Conservation (phyloP, 2,888 invertebrate species). For the Volucella inanis region DNA sequence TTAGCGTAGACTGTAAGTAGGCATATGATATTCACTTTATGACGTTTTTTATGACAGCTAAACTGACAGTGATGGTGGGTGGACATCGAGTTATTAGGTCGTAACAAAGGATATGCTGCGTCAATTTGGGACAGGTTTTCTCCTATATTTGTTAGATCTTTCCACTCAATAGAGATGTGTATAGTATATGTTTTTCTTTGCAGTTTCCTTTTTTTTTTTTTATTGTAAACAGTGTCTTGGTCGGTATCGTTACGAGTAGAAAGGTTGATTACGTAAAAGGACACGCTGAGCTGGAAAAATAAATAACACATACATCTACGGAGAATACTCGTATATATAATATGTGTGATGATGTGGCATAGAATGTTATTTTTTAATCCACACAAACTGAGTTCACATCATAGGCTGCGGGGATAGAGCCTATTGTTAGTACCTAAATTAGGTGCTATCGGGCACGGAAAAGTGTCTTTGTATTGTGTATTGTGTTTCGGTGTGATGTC, state of each 20-base stretch:
- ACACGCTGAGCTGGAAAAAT: slow-evolving; percentile 68
- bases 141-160: slow-evolving; percentile 53
- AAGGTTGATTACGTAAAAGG: slow-evolving; percentile 57
- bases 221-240: not conserved
- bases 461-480: slow-evolving; percentile 46
- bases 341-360: not conserved
- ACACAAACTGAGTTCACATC: slow-evolving; percentile 41
- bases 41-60: slow-evolving; percentile 45
- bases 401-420: slow-evolving; percentile 17
- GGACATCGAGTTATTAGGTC: slow-evolving; percentile 26
- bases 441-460: slow-evolving; percentile 58
- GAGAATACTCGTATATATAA: not conserved
- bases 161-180: slow-evolving; percentile 43
- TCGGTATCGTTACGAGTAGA: slow-evolving; percentile 24
- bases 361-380: slow-evolving; percentile 71
- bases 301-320: slow-evolving; percentile 56
- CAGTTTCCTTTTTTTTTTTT: slow-evolving; percentile 1
- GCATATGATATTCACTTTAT: slow-evolving; percentile 23
- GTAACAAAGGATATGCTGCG: slow-evolving; percentile 66
- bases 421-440: slow-evolving; percentile 56
- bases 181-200: slow-evolving; percentile 61
- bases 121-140: slow-evolving; percentile 37
- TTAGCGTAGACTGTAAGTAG: slow-evolving; percentile 96
- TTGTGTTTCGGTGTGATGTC: slow-evolving; percentile 12
- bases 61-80: slow-evolving; percentile 53